Percentiles rank a stretch among this genome's conserved stretches.
Evolutionary conservation across 2,888 invertebrate genomes (phyloP).

Genomic region (Yponomeuta plumbellus): DNA sequence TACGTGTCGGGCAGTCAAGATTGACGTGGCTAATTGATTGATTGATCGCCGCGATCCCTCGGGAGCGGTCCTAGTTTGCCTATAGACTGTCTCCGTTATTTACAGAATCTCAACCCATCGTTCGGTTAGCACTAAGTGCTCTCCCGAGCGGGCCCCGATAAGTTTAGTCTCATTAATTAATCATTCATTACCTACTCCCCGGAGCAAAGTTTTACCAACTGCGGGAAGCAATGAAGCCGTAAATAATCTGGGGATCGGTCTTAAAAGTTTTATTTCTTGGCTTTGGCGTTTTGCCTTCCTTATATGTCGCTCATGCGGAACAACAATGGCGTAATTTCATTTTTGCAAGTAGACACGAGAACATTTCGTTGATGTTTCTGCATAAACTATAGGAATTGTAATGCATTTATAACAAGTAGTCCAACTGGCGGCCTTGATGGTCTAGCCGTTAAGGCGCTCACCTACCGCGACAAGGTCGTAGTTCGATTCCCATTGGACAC

Average conservation of each 20-base stretch:
- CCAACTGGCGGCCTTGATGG: no score
- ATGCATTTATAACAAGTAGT: no score
- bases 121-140: neutral
- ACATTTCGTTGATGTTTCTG: no score
- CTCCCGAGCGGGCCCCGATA: neutral
- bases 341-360: no score
- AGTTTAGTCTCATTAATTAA: slow-evolving; percentile 3
- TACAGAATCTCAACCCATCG: neutral
- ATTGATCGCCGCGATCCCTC: neutral
- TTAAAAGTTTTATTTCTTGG: neutral
- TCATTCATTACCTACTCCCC: slow-evolving; percentile 7
- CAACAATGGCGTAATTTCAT: no score
- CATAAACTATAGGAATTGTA: no score
- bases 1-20: neutral
- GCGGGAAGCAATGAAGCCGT: neutral
- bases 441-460: no score
- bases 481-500: no score
- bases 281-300: neutral
- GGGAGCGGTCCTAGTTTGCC: neutral
- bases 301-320: no score
- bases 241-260: neutral
- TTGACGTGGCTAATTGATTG: neutral
- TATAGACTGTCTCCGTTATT: neutral
- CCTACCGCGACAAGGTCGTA: no score
- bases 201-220: slow-evolving; percentile 2